Conservation (phyloP, 2,888 invertebrate species). For the Chymomyza amoena region DNA sequence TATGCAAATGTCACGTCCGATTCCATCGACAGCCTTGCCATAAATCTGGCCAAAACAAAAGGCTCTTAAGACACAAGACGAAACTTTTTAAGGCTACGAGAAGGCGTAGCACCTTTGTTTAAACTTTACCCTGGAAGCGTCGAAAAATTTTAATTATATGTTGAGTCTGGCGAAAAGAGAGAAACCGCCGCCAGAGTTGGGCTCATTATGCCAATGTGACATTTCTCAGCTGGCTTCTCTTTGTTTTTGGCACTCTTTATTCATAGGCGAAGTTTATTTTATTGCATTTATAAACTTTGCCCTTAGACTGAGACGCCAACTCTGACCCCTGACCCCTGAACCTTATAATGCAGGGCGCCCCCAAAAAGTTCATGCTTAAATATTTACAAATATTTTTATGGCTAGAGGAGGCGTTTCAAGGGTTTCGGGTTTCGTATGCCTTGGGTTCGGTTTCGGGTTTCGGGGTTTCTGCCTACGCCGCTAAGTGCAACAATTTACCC, state of each 20-base stretch:
- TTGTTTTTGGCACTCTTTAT: slow-evolving; percentile 2
- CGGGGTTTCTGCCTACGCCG: not conserved
- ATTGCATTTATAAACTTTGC: slow-evolving; percentile 72
- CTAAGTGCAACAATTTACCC: slow-evolving; percentile 48
- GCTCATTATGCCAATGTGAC: slow-evolving; percentile 52
- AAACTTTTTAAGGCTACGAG: slow-evolving; percentile 3
- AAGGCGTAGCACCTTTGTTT: not conserved
- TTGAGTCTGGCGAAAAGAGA: slow-evolving; percentile 10
- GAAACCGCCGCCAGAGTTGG: not conserved
- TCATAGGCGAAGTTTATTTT: slow-evolving; percentile 58
- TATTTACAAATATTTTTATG: slow-evolving; percentile 15
- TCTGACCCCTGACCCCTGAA: not conserved
- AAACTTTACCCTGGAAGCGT: not conserved
- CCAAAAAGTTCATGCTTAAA: slow-evolving; percentile 56
- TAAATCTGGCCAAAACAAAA: slow-evolving; percentile 31
- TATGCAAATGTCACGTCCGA: slow-evolving; percentile 43
- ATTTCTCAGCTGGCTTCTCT: slow-evolving; percentile 34
- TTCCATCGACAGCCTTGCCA: slow-evolving; percentile 26
- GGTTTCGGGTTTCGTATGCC: not conserved
- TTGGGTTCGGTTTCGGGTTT: no score
- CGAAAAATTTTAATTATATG: slow-evolving; percentile 55
- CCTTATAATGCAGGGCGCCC: slow-evolving; percentile 10
- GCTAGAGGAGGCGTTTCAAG: no score
- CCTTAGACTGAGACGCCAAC: slow-evolving; percentile 40
- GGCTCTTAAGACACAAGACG: slow-evolving; percentile 16